Evolutionary conservation across 2,797 vertebrate species (phyloP), one percentile per base, ranked within the genome.

Genomic region (Synaphobranchus kaupii): DNA sequence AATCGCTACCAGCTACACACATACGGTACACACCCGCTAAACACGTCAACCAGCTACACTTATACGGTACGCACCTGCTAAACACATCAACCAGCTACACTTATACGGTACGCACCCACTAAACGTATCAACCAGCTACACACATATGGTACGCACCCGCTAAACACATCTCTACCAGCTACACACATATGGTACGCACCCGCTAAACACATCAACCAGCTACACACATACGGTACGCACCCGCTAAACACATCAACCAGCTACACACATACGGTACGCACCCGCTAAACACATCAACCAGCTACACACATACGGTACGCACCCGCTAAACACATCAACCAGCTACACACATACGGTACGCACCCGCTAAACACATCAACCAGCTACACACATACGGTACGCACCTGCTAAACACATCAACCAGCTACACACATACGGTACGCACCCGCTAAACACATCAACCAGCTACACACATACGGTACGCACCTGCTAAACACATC

Each of bases 1-100:
- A 99, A 88, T 98, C 98, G 0, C 94, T 99, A 81, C 98, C 98
- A 0, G 98, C 98, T 22, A 98, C 98, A 86, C 98, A 99, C 91
- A 99, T 98, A 95, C 94, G 98, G 98, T 98, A 93, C 1, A 50
- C 25, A 1, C 58, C 7, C 22, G 0, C 28, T 39, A 39, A 39
- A 39, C 12, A 17, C 58, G 1, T 28, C 28, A 28, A 31, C 68
- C 68, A 15, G 31, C 28, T 34, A 34, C 28, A 1, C 31, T 15
- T 28, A 28, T 34, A 73, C 6, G 28, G 1, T 34, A 2, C 13
- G 10, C 28, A 0, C 68, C 28, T 8, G 1, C 8, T 8, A 12
- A 9, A 3, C 25, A 3, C 12, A 0, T 3, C 68, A 68, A 2
- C n/a, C n/a, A 73, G n/a, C n/a, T 34, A 31, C 28, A 34, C 68